Evolutionary conservation across 1,140 invertebrate genomes (phyloP).

Genomic region (Brachystomella parvula): DNA sequence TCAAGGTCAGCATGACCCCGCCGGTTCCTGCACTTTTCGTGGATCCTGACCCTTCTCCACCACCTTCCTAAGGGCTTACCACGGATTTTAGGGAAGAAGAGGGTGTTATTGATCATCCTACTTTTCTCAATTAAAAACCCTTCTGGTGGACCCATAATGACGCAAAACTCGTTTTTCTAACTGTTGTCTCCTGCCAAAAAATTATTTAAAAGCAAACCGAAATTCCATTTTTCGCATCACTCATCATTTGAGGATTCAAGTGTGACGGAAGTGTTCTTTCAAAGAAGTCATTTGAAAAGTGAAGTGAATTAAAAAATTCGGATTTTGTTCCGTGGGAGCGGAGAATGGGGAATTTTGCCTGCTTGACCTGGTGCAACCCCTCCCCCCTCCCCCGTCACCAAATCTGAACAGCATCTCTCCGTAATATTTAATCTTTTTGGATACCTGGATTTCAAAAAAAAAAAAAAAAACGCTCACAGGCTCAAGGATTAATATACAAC

Average conservation of each 20-base stretch:
- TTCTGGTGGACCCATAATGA: not conserved
- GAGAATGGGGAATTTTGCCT: constrained; percentile 7
- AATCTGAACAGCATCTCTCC: not conserved
- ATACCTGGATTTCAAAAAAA: too few relatives aligned
- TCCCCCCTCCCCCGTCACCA: constrained; percentile 9
- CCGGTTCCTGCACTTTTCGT: not conserved
- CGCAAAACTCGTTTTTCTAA: not conserved
- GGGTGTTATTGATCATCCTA: too few relatives aligned
- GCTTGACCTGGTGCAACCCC: not conserved
- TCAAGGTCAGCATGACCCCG: not conserved
- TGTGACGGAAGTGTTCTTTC: not conserved
- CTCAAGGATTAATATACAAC: too few relatives aligned
- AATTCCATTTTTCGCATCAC: not conserved
- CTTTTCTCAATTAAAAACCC: not conserved
- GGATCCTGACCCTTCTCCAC: not conserved
- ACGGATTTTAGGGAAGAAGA: too few relatives aligned
- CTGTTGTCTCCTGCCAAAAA: not conserved
- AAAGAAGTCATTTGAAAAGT: not conserved
- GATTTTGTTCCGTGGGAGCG: constrained; percentile 5
- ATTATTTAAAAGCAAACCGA: not conserved
- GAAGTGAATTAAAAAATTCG: not conserved
- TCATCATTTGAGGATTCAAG: not conserved
- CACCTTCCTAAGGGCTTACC: too few relatives aligned
- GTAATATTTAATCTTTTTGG: too few relatives aligned
- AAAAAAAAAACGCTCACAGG: too few relatives aligned